Evolutionary conservation across 2,888 invertebrate genomes (phyloP).

Genomic region (Caenorhabditis doughertyi): DNA sequence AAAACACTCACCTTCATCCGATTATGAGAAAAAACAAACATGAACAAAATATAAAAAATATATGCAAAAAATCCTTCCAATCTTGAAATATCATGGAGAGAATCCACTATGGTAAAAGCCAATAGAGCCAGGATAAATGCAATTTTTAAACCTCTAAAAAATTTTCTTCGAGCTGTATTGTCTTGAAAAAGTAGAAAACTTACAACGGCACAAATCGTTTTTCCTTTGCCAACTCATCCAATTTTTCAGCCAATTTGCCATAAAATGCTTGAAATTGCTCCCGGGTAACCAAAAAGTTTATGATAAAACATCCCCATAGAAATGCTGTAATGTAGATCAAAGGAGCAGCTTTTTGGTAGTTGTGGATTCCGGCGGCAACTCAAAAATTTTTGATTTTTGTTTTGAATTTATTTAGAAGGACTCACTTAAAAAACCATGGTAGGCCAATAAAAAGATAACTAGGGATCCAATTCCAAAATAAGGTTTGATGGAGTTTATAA

Average conservation of each 20-base stretch:
- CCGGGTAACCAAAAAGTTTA: conserved; percentile 25
- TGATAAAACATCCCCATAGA: conserved; percentile 54
- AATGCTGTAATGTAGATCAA: conserved; percentile 63
- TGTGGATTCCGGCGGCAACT: conserved; percentile 69
- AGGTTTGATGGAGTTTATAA: conserved; percentile 5
- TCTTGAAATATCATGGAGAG: conserved; percentile 70
- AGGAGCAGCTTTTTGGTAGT: conserved; percentile 63
- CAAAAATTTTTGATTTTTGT: conserved; percentile 2
- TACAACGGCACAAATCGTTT: conserved; percentile 47
- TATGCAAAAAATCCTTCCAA: conserved; percentile 79
- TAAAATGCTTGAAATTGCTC: conserved; percentile 18
- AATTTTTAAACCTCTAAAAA: conserved; percentile 64
- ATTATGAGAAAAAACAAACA: conserved; percentile 76
- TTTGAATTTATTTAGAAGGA: not conserved
- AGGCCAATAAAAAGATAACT: conserved; percentile 34
- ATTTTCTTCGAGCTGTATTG: not conserved
- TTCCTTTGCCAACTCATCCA: conserved; percentile 23
- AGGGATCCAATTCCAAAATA: conserved; percentile 35
- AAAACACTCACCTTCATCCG: conserved; percentile 68
- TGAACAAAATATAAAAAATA: conserved; percentile 76
- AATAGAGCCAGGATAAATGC: conserved; percentile 57
- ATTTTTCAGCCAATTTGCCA: conserved; percentile 8
- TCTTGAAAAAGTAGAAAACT: conserved; percentile 10
- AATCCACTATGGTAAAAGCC: conserved; percentile 63
- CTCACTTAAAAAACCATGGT: conserved; percentile 60